Evolutionary conservation across 2,888 invertebrate species (phyloP), one percentile per base, ranked within the genome.

Genomic region (Stegana nigrithorax): DNA sequence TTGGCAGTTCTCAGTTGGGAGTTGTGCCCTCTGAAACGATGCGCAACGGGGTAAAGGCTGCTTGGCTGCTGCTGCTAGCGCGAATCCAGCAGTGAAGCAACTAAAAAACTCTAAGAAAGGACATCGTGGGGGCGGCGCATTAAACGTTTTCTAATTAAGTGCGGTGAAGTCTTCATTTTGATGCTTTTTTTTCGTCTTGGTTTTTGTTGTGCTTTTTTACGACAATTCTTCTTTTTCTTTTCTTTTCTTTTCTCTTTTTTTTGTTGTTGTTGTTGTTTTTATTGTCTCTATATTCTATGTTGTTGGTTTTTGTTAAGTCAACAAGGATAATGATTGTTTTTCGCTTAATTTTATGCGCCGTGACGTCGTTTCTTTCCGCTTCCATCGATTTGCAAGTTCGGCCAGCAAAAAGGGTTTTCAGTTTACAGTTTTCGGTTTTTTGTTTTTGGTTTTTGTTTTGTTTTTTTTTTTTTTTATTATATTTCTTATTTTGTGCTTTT

Each of bases 131-230:
- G 14, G 42, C 42, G 2, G 42, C 66, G 75, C 73, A 73, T 77
- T 76, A 75, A 76, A 76, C 77, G 75, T 72, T 76, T 76, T 76
- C 77, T 76, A 76, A 76, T 76, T 76, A 76, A 76, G 72, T 73
- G 67, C 73, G 67, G 67, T 68, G 45, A 14, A 7, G 23, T 17
- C n/a, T 39, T 25, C 50, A 36, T 55, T 55, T 55, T 27, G n/a
- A 39, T 14, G 32, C 55, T 27, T 29, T 51, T 51, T 14, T 17
- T 26, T 26, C 8, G 51, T 51, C 21, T 2, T 27, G 7, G 3
- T 51, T 51, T 27, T 1, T 19, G 4, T 36, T 19, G 5, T 55
- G 32, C 2, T 19, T 17, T 32, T 55, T 2, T 39, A 10, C 10
- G 10, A 6, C 29, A 29, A 10, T 29, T 10, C 6, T 39, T 14